A percentile compares a stretch with the other conserved stretches of the same genome.
phyloP scores from a whole-genome alignment of 2,113 vertebrate genomes.

The Thunnus maccoyii region DNA sequence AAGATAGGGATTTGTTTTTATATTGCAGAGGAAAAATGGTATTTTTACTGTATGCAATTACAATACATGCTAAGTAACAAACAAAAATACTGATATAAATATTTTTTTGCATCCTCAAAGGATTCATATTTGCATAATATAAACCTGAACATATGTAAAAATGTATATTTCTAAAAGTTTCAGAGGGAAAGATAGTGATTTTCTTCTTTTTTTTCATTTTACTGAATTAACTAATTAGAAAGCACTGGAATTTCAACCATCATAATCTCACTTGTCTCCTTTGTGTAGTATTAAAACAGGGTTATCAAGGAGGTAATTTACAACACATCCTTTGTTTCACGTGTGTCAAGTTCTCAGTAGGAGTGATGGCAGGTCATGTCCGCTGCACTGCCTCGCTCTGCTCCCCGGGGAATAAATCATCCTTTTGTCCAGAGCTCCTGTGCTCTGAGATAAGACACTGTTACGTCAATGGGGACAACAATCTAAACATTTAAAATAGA shows the following conservation, averaged over 20 bases:
- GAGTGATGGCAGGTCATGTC: conserved; percentile 33
- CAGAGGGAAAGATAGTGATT: background rate
- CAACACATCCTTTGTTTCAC: conserved; percentile 40
- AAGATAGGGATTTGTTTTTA: background rate
- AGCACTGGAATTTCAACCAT: background rate
- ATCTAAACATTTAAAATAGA: conserved; percentile 26
- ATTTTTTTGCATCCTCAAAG: background rate
- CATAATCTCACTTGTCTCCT: conserved; percentile 14
- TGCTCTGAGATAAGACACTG: conserved; percentile 74
- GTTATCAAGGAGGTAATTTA: conserved; percentile 20
- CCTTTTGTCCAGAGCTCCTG: conserved; percentile 73
- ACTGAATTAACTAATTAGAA: background rate
- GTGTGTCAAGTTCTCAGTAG: conserved; percentile 27
- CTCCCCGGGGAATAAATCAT: conserved; percentile 53
- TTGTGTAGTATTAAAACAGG: conserved; percentile 4
- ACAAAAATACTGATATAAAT: too few species aligned
- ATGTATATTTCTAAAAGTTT: background rate
- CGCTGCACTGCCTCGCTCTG: background rate
- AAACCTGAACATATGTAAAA: background rate
- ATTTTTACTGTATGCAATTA: background rate
- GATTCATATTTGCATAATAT: background rate
- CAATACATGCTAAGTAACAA: too few species aligned
- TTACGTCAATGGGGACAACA: conserved; percentile 55
- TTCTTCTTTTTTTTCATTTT: background rate
- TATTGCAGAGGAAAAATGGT: too few species aligned